Base-by-base conservation (phyloP, 1,140 invertebrate species). In the Venturia canescens region DNA sequence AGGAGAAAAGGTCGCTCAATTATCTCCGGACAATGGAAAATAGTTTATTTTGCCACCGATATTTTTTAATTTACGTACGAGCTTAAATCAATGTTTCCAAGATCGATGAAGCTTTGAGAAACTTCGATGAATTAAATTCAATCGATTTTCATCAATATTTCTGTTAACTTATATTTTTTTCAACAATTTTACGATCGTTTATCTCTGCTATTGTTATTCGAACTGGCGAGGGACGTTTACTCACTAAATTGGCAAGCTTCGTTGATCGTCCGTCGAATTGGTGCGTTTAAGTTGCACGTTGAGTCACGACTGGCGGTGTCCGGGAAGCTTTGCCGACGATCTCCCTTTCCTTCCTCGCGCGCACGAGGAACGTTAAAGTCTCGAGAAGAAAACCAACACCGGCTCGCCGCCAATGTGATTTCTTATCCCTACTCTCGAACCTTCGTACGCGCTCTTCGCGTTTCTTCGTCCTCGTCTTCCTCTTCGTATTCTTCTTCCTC, bases 231-330 rank as follows among this genome's bases (percentile, higher is more conserved):
- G 18, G 9, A 21, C 9, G 60, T 63, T 84, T 83, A 85, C 85
- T 85, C 80, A 87, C 83, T 29, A 78, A 85, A 87, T 76, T 77
- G 75, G 75, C 57, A 53, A 76, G 44, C 83, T 85, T 85, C 82
- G 84, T 84, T 85, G 84, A 84, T 86, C 79, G 83, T 85, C 83
- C 84, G 84, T 85, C 84, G 87, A 71, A 31, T 15, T 76, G 80
- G 85, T 91, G 89, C 87, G 86, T 87, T 86, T 87, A 85, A 88
- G 83, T 88, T 86, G 88, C 85, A 88, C 88, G 91, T 89, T 87
- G 88, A 89, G 86, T 89, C 84, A 87, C 86, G 87, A 92, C 91
- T 92, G 91, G 85, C 86, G 80, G 86, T 85, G 81, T 86, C 76
- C 85, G 80, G 82, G 84, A 83, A 82, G 83, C 71, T 85, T 89